A percentile compares a stretch with the other conserved stretches of the same genome.
Conservation (phyloP, 2,797 vertebrate species). For the Scleropages formosus region DNA sequence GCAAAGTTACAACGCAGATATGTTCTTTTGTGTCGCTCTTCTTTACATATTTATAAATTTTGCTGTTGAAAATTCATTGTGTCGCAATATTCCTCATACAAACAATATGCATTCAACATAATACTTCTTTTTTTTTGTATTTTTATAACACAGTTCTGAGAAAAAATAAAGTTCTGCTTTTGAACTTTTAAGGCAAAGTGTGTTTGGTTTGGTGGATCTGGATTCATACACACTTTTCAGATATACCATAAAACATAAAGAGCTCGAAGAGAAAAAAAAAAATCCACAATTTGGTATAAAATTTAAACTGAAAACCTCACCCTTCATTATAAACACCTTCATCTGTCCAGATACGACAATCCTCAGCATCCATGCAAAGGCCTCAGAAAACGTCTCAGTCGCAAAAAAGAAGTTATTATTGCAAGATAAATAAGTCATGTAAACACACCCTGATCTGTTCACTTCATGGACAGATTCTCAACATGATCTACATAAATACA, state of each 20-base stretch:
- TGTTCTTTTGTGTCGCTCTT: slow-evolving; percentile 64
- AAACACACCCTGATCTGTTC: slow-evolving; percentile 79
- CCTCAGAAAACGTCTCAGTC: slow-evolving; percentile 74
- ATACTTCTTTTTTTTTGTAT: slow-evolving; percentile 56
- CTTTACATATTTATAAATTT: slow-evolving; percentile 77
- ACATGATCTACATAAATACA: slow-evolving; percentile 84
- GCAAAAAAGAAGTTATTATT: slow-evolving; percentile 71
- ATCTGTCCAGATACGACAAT: slow-evolving; percentile 74
- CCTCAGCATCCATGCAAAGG: slow-evolving; percentile 80
- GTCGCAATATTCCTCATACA: slow-evolving; percentile 73
- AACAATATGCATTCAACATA: slow-evolving; percentile 74
- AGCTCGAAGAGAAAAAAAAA: slow-evolving; percentile 69
- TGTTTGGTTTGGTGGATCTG: slow-evolving; percentile 79
- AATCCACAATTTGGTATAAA: slow-evolving; percentile 77
- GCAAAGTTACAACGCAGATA: slow-evolving; percentile 73
- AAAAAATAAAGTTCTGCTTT: slow-evolving; percentile 65
- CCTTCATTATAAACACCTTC: slow-evolving; percentile 70
- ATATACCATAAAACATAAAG: slow-evolving; percentile 68
- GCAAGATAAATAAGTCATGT: slow-evolving; percentile 79
- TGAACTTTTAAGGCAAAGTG: slow-evolving; percentile 81
- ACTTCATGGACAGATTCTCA: slow-evolving; percentile 76
- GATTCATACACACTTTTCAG: slow-evolving; percentile 79
- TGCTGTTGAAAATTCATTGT: slow-evolving; percentile 77
- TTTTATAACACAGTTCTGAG: slow-evolving; percentile 74
- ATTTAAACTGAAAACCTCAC: slow-evolving; percentile 66